Conservation (phyloP, 2,888 invertebrate genomes). For the Camponotus fellah region DNA sequence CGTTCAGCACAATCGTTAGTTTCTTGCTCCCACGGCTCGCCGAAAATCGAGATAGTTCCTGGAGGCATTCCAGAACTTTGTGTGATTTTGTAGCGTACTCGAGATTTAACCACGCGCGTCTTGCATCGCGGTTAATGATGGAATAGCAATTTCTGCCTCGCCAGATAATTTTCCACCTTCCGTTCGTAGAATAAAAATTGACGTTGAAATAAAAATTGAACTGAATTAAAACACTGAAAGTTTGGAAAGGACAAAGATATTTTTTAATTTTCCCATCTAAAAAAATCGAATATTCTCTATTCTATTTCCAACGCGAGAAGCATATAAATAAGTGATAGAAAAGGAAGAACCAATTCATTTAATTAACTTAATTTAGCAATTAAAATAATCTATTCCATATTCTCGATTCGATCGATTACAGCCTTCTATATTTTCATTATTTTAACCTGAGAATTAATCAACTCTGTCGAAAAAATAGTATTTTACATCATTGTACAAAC, state of each 20-base stretch:
- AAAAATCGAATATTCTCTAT: not conserved
- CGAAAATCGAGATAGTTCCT: slow-evolving; percentile 64
- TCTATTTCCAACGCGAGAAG: not conserved
- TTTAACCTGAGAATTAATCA: slow-evolving; percentile 1
- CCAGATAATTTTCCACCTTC: not conserved
- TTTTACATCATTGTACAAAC: not conserved
- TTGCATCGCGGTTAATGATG: slow-evolving; percentile 47
- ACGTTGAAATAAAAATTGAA: not conserved
- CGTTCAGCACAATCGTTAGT: slow-evolving; percentile 49
- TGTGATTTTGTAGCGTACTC: slow-evolving; percentile 51
- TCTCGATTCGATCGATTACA: not conserved
- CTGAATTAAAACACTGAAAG: not conserved
- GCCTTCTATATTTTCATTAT: not conserved
- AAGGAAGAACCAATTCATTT: not conserved
- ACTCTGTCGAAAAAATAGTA: not conserved
- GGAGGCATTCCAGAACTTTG: slow-evolving; percentile 68
- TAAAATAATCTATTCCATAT: not conserved
- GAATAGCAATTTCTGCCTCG: not conserved
- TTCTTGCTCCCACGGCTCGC: slow-evolving; percentile 56
- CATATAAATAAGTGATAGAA: not conserved
- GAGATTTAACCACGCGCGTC: slow-evolving; percentile 59
- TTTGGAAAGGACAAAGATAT: not conserved
- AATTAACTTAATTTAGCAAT: not conserved
- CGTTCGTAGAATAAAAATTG: not conserved
- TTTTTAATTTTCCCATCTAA: not conserved